Conservation (phyloP, 2,113 vertebrate genomes). For the Atlantisia rogersi region DNA sequence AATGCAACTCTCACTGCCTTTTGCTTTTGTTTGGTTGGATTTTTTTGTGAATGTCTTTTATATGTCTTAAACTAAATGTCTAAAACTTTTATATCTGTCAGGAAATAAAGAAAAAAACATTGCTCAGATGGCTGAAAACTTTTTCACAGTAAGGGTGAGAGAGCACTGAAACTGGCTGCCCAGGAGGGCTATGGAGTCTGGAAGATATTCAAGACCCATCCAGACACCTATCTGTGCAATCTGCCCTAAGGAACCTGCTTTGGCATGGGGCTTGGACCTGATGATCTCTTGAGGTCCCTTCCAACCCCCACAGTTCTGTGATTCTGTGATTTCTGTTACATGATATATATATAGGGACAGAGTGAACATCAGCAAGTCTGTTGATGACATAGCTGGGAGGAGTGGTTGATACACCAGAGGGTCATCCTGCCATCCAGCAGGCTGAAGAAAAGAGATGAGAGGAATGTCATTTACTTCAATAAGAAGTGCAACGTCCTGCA, state of each 20-base stretch:
- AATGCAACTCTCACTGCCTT: rapidly evolving
- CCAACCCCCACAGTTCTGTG: too few species aligned
- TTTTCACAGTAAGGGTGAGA: too few species aligned
- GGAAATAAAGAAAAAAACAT: background rate
- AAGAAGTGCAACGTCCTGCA: background rate
- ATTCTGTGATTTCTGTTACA: background rate
- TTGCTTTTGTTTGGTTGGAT: too few species aligned
- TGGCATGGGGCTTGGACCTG: too few species aligned
- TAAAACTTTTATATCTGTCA: background rate
- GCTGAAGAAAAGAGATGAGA: background rate
- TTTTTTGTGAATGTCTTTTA: background rate
- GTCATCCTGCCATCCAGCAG: background rate
- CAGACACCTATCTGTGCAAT: too few species aligned
- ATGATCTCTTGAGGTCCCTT: too few species aligned
- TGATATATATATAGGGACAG: background rate
- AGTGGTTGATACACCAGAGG: too few species aligned
- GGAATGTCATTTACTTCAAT: background rate
- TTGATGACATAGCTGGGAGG: background rate
- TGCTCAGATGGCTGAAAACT: background rate
- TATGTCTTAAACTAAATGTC: background rate
- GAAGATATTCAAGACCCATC: too few species aligned
- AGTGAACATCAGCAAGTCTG: background rate
- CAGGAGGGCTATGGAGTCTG: too few species aligned
- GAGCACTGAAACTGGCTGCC: too few species aligned
- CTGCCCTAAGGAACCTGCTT: too few species aligned